A percentile compares a stretch with the other conserved stretches of the same genome.
These are phyloP conservation scores for Trichoplusia ni DNA, from an alignment of 1,140 invertebrate species.

Conservation along the genomic window DNA sequence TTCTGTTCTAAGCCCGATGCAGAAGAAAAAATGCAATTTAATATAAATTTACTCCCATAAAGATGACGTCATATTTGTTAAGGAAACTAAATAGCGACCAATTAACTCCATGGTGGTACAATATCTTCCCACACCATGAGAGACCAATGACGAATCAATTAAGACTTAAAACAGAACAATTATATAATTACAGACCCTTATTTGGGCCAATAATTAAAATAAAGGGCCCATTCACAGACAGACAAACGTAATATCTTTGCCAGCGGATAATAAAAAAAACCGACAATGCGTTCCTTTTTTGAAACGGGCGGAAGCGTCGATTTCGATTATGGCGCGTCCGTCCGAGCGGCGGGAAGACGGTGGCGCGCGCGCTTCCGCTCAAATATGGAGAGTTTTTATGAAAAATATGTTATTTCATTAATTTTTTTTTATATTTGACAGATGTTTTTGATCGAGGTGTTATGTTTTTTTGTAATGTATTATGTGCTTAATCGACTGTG, in stretches of 20 bases:
- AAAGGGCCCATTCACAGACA: slow-evolving; percentile 25
- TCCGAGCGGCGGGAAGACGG: slow-evolving; percentile 64
- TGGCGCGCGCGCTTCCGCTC: slow-evolving; percentile 48
- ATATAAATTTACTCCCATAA: too few relatives aligned
- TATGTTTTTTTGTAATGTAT: neutral
- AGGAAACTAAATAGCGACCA: too few relatives aligned
- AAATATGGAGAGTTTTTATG: slow-evolving; percentile 39
- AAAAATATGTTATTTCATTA: slow-evolving; percentile 18
- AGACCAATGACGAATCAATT: too few relatives aligned
- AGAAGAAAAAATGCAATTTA: too few relatives aligned
- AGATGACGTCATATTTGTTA: too few relatives aligned
- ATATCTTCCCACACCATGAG: too few relatives aligned
- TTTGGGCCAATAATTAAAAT: slow-evolving; percentile 1
- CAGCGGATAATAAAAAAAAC: slow-evolving; percentile 43
- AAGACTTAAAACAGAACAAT: neutral
- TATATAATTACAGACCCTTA: slow-evolving; percentile 2
- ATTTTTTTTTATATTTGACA: slow-evolving; percentile 13
- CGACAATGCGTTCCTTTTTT: slow-evolving; percentile 66
- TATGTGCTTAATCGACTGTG: neutral
- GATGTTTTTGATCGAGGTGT: neutral
- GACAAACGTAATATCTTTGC: slow-evolving; percentile 34
- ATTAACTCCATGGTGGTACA: too few relatives aligned
- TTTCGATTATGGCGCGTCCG: slow-evolving; percentile 74
- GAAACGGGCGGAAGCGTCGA: slow-evolving; percentile 67
- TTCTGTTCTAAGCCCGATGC: too few relatives aligned